phyloP scores from a whole-genome alignment of 2,113 vertebrate genomes.

The Triplophysa siluroides region DNA sequence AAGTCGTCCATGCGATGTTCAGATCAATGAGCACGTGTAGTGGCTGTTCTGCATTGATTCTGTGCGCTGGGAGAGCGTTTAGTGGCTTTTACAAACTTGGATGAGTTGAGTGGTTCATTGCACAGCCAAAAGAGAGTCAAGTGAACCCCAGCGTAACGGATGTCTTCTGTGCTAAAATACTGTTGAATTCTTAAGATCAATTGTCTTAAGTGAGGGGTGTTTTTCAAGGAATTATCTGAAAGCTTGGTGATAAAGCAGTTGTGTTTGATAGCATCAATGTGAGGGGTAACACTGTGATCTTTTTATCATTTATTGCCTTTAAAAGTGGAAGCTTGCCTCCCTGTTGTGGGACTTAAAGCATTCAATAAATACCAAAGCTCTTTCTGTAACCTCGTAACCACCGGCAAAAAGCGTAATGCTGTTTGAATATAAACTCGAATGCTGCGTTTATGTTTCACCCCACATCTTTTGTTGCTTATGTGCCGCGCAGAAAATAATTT shows the following conservation, averaged over 20 bases:
- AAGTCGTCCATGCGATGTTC: constrained; percentile 38
- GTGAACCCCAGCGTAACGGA: not conserved
- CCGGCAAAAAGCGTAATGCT: not conserved
- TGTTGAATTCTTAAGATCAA: not conserved
- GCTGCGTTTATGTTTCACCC: not conserved
- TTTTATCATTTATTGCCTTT: constrained; percentile 6
- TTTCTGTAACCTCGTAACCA: constrained; percentile 1
- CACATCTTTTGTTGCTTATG: constrained; percentile 12
- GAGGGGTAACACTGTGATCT: constrained; percentile 22
- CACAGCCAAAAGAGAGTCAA: not conserved
- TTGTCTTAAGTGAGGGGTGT: not conserved
- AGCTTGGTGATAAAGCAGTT: not conserved
- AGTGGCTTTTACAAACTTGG: constrained; percentile 25
- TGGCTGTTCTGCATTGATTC: constrained; percentile 38
- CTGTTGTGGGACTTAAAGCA: not conserved
- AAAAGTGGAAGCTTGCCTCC: not conserved
- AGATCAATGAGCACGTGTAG: constrained; percentile 33
- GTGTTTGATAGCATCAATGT: not conserved
- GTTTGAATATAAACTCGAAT: not conserved
- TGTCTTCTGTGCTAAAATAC: constrained; percentile 22
- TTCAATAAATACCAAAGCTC: not conserved
- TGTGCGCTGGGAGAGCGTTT: constrained; percentile 23
- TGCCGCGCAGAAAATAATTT: constrained; percentile 11
- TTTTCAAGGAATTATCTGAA: not conserved
- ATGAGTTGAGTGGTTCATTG: constrained; percentile 16